Evolutionary conservation across 1,140 invertebrate species (phyloP).

Genomic region (Diuraphis noxia): DNA sequence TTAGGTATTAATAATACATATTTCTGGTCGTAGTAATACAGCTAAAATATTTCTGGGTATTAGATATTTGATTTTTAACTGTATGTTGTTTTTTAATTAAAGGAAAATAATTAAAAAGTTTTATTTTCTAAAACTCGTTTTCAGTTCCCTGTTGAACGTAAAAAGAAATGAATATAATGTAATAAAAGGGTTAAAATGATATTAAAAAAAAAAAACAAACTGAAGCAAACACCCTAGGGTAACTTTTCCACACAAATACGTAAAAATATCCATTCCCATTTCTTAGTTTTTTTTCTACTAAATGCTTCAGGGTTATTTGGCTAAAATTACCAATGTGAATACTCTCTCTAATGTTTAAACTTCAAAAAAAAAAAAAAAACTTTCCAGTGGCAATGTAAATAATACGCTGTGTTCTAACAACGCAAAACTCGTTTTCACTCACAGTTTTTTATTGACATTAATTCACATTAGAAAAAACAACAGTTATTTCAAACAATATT

Average conservation of each 20-base stretch:
- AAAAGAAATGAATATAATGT: constrained; percentile 40
- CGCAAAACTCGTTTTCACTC: constrained; percentile 18
- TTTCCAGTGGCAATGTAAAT: constrained; percentile 41
- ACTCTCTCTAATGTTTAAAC: constrained; percentile 22
- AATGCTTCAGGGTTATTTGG: constrained; percentile 44
- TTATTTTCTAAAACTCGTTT: constrained; percentile 23
- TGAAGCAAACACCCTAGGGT: constrained; percentile 37
- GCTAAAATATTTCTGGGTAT: background rate
- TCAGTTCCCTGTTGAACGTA: constrained; percentile 9
- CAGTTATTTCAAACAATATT: constrained; percentile 8
- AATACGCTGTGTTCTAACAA: constrained; percentile 12
- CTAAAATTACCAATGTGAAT: constrained; percentile 48
- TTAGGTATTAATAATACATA: background rate
- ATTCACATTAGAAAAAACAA: constrained; percentile 31
- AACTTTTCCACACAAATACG: constrained; percentile 47
- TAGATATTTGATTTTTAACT: constrained; percentile 28
- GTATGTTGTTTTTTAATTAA: constrained; percentile 39
- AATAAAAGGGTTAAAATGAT: constrained; percentile 50
- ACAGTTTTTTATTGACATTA: constrained; percentile 33
- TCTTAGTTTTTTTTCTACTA: constrained; percentile 47
- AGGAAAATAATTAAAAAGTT: constrained; percentile 49
- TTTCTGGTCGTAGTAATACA: background rate
- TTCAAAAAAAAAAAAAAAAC: constrained; percentile 18
- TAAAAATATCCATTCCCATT: constrained; percentile 42
- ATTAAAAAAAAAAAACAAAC: constrained; percentile 13